Evolutionary conservation across 2,797 vertebrate species (phyloP).

Genomic region (Chiloscyllium punctatum): DNA sequence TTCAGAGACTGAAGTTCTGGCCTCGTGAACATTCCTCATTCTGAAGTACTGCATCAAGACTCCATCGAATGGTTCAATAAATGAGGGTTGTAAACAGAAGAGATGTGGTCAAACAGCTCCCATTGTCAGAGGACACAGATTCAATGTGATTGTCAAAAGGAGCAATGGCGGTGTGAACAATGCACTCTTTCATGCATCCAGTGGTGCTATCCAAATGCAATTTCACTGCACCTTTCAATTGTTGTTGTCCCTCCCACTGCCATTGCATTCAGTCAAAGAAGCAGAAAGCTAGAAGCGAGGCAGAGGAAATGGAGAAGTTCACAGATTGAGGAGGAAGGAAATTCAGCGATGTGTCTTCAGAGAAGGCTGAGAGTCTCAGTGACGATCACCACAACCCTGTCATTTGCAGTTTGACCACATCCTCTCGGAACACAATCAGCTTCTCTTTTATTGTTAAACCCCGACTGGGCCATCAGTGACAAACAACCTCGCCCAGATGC

Average conservation of each 20-base stretch:
- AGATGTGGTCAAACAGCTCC: background rate
- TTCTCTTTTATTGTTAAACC: background rate
- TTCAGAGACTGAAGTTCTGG: background rate
- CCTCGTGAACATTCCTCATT: background rate
- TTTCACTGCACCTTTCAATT: background rate
- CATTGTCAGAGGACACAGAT: background rate
- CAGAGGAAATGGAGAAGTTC: background rate
- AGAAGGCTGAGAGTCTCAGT: background rate
- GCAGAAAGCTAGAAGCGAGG: background rate
- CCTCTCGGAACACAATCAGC: background rate
- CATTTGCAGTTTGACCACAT: background rate
- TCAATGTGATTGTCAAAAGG: background rate
- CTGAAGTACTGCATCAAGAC: background rate
- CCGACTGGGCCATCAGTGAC: background rate
- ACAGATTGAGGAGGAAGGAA: background rate
- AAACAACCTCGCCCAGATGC: background rate
- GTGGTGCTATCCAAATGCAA: background rate
- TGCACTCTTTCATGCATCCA: too few relatives aligned
- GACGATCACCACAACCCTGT: background rate
- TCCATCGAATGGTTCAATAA: background rate
- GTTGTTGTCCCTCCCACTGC: background rate
- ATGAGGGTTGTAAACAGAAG: background rate
- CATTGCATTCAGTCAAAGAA: background rate
- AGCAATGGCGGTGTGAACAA: too few relatives aligned
- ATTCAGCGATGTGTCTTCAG: background rate